Percentiles rank a stretch among this genome's conserved stretches.
These are phyloP conservation scores for Papilio glaucus DNA, from an alignment of 1,140 invertebrate species.

Conservation along the genomic window DNA sequence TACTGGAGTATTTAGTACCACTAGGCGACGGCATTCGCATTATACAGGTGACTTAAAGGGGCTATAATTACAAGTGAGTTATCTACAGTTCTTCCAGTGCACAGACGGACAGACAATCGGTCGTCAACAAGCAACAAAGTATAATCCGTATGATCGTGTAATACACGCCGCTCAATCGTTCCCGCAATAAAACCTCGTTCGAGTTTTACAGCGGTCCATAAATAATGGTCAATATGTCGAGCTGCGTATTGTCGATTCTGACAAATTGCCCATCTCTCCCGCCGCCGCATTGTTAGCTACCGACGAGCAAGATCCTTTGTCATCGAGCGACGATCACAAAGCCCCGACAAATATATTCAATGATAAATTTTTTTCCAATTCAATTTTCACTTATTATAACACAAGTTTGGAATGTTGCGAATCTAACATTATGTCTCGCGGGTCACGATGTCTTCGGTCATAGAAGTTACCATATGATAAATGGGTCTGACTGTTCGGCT, in stretches of 20 bases:
- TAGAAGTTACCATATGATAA: slow-evolving; percentile 68
- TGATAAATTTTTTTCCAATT: slow-evolving; percentile 65
- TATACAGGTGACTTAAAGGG: background rate
- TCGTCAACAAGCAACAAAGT: slow-evolving; percentile 66
- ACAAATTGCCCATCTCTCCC: slow-evolving; percentile 79
- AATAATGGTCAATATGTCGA: slow-evolving; percentile 82
- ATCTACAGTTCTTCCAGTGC: background rate
- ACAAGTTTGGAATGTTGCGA: slow-evolving; percentile 53
- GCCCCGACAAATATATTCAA: slow-evolving; percentile 56
- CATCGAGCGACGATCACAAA: slow-evolving; percentile 59
- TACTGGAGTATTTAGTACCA: background rate
- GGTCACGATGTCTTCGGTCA: slow-evolving; percentile 57
- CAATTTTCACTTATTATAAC: slow-evolving; percentile 74
- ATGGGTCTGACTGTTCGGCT: slow-evolving; percentile 61
- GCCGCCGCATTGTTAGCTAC: slow-evolving; percentile 76
- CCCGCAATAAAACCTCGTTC: slow-evolving; percentile 75
- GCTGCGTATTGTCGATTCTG: slow-evolving; percentile 76
- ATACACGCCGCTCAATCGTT: slow-evolving; percentile 73
- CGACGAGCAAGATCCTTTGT: slow-evolving; percentile 67
- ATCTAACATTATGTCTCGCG: slow-evolving; percentile 67
- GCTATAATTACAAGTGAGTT: slow-evolving; percentile 22
- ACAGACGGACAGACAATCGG: slow-evolving; percentile 43
- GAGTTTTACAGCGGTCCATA: slow-evolving; percentile 76
- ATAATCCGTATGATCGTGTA: slow-evolving; percentile 68
- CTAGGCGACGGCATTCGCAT: background rate